Base-by-base conservation (phyloP, 2,888 invertebrate genomes). In the Rotaria socialis region DNA sequence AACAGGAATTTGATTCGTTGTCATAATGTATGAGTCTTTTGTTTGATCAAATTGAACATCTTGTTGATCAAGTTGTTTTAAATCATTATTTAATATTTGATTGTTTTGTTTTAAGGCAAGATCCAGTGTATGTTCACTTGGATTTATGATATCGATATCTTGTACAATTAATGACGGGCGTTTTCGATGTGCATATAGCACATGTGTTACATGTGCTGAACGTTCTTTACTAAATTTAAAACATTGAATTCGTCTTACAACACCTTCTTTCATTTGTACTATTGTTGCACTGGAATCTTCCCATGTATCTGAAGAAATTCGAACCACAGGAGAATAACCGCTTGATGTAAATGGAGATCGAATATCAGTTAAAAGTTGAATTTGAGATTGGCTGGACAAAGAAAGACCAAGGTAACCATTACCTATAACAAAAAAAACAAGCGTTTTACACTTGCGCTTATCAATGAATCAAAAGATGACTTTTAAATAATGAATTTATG, bases 91-190 rank as follows among this genome's bases (percentile, higher is more conserved):
- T 43, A 10, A 84, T 85, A 85, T 74, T 84, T 50, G 5, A 41
- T 7, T 35, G 8, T 27, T 27, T 27, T 60, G 52, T 56, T 47
- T 47, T 80, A 58, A 85, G 89, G 88, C 88, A 90, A 47, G 43
- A 24, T 85, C 50, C 41, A 85, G 22, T 41, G 41, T 35, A 35
- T 67, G n/a, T 41, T 84, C 91, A 24, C 94, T 93, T 0, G 95
- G 95, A 90, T 96, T 95, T 55, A 93, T 93, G 2, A 96, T 92
- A 89, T 93, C 93, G 86, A 96, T 93, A 90, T 95, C 94, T 91
- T 96, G 96, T 58, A 95, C 94, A 89, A 96, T 93, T 86, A 96
- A 91, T 56, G 94, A 93, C 5, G 95, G 95, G 87, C 94, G 93
- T 14, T 94, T 93, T 89, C 95, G 93, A 90, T 95, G 95, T 14